A percentile compares a stretch with the other conserved stretches of the same genome.
Evolutionary conservation across 2,797 vertebrate genomes (phyloP).

Genomic region (Okamejei kenojei): DNA sequence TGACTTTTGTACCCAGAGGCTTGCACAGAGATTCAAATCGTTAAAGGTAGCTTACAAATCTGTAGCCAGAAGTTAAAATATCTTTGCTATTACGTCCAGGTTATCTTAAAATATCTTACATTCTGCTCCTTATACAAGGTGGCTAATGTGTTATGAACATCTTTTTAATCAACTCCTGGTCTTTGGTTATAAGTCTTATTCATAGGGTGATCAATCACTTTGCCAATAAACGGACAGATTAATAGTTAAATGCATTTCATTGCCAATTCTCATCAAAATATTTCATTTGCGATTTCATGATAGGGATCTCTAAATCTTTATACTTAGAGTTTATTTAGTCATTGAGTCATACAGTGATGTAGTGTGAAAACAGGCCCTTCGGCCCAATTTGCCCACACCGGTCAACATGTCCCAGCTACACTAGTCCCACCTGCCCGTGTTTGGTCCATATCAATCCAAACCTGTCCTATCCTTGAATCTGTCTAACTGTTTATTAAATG

Average conservation of each 20-base stretch:
- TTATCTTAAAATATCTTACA: not conserved
- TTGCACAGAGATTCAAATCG: not conserved
- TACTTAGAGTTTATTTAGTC: too few species aligned
- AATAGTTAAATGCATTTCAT: not conserved
- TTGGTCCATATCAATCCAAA: too few species aligned
- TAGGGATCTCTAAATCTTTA: too few species aligned
- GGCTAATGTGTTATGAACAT: not conserved
- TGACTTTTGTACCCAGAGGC: not conserved
- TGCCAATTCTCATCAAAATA: not conserved
- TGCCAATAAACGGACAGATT: not conserved
- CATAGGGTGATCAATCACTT: not conserved
- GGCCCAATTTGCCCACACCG: too few species aligned
- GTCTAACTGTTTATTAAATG: too few species aligned
- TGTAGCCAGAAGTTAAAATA: not conserved
- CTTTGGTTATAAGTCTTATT: not conserved
- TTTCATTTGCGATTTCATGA: not conserved
- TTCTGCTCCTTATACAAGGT: not conserved
- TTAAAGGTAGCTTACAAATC: not conserved
- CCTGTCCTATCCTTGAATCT: too few species aligned
- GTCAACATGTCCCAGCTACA: too few species aligned
- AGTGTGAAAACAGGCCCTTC: too few species aligned
- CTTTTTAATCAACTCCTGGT: not conserved
- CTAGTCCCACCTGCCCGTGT: too few species aligned
- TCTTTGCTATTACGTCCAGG: not conserved
- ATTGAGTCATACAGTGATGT: too few species aligned